phyloP scores from a whole-genome alignment of 1,140 invertebrate genomes.

The Saxidomus purpurata region DNA sequence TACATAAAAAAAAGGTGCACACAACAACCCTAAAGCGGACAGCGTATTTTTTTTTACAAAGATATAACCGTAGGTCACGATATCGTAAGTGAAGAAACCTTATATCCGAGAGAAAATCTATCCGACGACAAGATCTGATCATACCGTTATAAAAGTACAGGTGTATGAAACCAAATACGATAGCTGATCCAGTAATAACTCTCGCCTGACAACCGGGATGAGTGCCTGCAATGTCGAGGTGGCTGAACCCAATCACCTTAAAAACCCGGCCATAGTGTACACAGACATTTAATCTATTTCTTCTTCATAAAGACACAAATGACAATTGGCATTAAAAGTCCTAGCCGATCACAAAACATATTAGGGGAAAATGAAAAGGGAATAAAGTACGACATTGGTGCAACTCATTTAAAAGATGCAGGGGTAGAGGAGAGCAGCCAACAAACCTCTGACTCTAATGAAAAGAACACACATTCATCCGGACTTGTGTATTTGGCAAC shows the following conservation, averaged over 20 bases:
- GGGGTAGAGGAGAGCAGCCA: too few relatives aligned
- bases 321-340: neutral
- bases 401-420: too few relatives aligned
- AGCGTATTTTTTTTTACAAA: neutral
- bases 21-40: neutral
- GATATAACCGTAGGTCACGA: neutral
- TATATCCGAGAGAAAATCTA: neutral
- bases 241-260: neutral
- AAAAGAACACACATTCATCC: too few relatives aligned
- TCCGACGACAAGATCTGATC: neutral
- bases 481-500: too few relatives aligned
- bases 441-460: too few relatives aligned
- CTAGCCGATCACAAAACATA: too few relatives aligned
- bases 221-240: neutral
- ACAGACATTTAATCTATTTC: neutral
- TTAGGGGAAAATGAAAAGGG: too few relatives aligned
- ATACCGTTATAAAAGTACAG: neutral
- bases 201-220: neutral
- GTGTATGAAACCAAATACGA: neutral
- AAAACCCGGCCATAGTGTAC: neutral
- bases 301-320: neutral
- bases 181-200: neutral
- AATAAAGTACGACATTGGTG: too few relatives aligned
- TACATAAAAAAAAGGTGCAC: neutral
- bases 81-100: slow-evolving; percentile 8